Evolutionary conservation across 2,113 vertebrate genomes (phyloP).

Genomic region (Eudyptes chrysolophus): DNA sequence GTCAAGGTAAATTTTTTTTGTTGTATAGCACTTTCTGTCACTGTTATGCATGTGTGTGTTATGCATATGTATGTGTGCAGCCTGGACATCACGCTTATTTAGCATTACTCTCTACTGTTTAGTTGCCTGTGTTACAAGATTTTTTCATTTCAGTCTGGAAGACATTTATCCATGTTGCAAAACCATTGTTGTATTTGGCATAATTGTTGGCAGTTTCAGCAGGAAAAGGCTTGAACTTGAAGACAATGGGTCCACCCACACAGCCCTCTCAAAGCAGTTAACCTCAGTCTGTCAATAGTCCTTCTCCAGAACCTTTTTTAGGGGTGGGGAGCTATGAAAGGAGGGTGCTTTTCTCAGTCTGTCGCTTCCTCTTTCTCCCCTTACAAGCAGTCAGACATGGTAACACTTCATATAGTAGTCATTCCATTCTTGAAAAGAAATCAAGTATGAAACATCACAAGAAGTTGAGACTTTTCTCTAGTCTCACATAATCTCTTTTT

Average conservation of each 20-base stretch:
- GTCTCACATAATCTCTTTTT: background rate
- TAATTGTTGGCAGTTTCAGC: background rate
- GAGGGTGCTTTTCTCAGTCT: background rate
- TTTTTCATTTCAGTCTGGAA: background rate
- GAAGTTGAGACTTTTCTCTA: background rate
- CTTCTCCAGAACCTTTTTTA: background rate
- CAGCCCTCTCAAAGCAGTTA: background rate
- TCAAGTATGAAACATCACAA: background rate
- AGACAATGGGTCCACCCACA: background rate
- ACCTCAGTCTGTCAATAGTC: background rate
- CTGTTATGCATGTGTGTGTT: background rate
- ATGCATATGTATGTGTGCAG: background rate
- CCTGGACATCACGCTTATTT: background rate
- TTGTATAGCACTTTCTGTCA: background rate
- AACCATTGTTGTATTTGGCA: background rate
- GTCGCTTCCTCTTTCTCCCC: background rate
- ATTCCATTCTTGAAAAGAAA: background rate
- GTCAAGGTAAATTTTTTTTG: constrained; percentile 75
- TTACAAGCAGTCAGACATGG: background rate
- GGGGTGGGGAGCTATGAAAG: background rate
- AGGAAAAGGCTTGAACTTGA: background rate
- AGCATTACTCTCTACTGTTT: background rate
- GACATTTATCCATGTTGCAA: background rate
- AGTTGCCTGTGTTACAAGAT: background rate
- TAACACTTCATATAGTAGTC: background rate